Evolutionary conservation across 2,888 invertebrate genomes (phyloP), one percentile per base, ranked within the genome.

Genomic region (Drosophila pegasa): DNA sequence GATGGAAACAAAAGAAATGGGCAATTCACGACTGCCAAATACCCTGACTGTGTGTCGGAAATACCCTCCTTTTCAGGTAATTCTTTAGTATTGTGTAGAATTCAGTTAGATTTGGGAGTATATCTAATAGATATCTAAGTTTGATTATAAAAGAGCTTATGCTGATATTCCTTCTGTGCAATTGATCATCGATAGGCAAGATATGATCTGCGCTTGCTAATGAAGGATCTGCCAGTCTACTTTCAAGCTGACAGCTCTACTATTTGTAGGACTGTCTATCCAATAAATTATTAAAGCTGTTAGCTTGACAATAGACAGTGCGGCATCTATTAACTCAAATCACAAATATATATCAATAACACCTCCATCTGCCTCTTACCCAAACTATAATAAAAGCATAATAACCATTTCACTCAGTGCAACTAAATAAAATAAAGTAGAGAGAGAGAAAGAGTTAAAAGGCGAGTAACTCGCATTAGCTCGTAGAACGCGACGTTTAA

Each of bases 401-500:
- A 41, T 20, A 20, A 2, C 45, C 16, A 2, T n/a, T 43, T 7
- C 4, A n/a, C n/a, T 16, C 14, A 8, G 6, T 10, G 22, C 9
- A 25, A 20, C 4, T 4, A n/a, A 25, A 35, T 22, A 6, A 25
- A 38, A 37, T 22, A 31, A 45, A 38, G 33, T 12, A 37, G 16
- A 56, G 35, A 41, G 16, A 12, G 18, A 38, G 20, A 37, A n/a
- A 40, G 20, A 57, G 8, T 33, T 43, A n/a, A 47, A 37, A 43
- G 51, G 52, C 62, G 71, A 48, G 60, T 51, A 55, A 61, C 67
- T 63, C 68, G 60, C 63, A 67, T 67, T 70, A 51, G 50, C 47
- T 64, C 18, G 35, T 22, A 59, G 67, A 79, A 76, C 75, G 73
- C 61, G 57, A 52, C 57, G 63, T 57, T 70, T 64, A 70, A 76